A percentile compares a stretch with the other conserved stretches of the same genome.
These are phyloP conservation scores for Choloepus hoffmanni DNA, from an alignment of 2,113 vertebrate genomes.

Conservation along the genomic window DNA sequence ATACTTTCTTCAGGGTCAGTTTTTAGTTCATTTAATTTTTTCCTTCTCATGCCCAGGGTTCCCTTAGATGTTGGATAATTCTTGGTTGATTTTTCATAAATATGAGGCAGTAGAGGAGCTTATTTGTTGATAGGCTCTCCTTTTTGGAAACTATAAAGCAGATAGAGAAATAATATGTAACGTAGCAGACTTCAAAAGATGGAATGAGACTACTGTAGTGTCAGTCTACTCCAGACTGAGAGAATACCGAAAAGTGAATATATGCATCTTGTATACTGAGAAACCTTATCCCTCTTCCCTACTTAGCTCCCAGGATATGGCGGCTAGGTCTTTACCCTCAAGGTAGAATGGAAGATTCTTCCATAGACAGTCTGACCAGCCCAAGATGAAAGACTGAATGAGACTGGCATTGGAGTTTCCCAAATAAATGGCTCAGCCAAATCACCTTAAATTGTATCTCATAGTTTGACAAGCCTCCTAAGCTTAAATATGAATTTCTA, in stretches of 20 bases:
- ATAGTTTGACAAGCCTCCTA: not conserved
- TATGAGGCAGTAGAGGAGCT: not conserved
- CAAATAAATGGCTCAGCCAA: not conserved
- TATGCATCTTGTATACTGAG: not conserved
- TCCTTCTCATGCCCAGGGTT: not conserved
- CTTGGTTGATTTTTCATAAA: constrained; percentile 1
- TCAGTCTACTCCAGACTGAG: not conserved
- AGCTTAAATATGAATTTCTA: not conserved
- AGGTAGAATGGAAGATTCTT: not conserved
- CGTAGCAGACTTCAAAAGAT: not conserved
- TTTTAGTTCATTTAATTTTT: not conserved
- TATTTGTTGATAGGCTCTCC: not conserved
- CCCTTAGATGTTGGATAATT: not conserved
- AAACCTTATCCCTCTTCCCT: not conserved
- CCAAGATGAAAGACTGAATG: not conserved
- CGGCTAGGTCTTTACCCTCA: not conserved
- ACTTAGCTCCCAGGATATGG: not conserved
- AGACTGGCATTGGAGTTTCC: not conserved
- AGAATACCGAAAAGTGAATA: not conserved
- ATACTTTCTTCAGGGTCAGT: not conserved
- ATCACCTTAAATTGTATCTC: not conserved
- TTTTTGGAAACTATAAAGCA: not conserved
- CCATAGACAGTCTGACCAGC: not conserved
- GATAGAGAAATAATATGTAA: not conserved
- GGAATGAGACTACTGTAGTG: not conserved